Evolutionary conservation across 2,113 vertebrate species (phyloP), one percentile per base, ranked within the genome.

Genomic region (Conger conger): DNA sequence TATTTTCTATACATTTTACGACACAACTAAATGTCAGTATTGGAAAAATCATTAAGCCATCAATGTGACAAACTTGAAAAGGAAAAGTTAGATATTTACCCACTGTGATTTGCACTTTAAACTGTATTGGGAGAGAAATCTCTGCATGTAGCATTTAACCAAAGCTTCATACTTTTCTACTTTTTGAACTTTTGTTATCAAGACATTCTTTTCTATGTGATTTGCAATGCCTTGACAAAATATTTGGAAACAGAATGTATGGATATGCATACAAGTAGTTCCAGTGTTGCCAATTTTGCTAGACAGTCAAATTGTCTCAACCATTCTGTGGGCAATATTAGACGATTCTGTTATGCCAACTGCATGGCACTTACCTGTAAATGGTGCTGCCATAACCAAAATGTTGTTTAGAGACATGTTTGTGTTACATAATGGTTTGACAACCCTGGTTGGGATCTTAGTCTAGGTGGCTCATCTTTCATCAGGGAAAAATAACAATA

Each of bases 101-200:
- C 93, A 89, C 86, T 93, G 91, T 94, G 91, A 94, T 92, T 94
- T 94, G 95, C 95, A 96, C 95, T 96, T 96, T 96, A 96, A 92
- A 93, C 90, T 88, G 92, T 92, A 91, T 88, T 81, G 92, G 91
- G 93, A 92, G 86, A 87, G 89, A 87, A 84, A 85, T 89, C 83
- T 90, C 91, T 93, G 92, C 90, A 91, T 88, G 94, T 95, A 96
- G 95, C 95, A 95, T 93, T 92, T 93, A 93, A 93, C 93, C 94
- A 95, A 95, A 95, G 92, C 95, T 94, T 94, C 90, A 90, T 87
- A 87, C 87, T 89, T 91, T 37, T 37, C 36, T 38, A 78, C 33
- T 38, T 78, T 78, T 78, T 38, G 1, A 78, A 20, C 35, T 37
- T 38, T 78, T 78, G 27, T 78, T 38, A 78, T 38, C 36, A 78